A percentile compares a stretch with the other conserved stretches of the same genome.
phyloP scores from a whole-genome alignment of 2,797 vertebrate species.

The Syndactyla subalaris region DNA sequence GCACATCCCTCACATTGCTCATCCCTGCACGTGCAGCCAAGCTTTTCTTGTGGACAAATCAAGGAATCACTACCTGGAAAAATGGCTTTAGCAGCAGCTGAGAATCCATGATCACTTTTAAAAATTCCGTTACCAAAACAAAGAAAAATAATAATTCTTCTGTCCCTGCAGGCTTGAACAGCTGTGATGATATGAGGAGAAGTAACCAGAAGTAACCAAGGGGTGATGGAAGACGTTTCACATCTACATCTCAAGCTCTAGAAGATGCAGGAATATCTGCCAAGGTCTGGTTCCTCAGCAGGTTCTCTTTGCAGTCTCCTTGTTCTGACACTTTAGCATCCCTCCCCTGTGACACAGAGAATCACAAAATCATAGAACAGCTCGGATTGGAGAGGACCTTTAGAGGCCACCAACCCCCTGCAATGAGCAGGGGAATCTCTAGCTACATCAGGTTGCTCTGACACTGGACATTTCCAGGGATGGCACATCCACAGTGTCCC shows the following conservation, averaged over 20 bases:
- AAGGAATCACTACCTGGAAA: not conserved
- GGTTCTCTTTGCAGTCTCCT: not conserved
- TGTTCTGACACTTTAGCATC: not conserved
- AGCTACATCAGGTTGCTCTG: not conserved
- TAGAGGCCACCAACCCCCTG: not conserved
- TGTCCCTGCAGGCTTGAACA: not conserved
- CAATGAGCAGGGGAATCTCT: not conserved
- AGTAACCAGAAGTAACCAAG: not conserved
- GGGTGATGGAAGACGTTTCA: not conserved
- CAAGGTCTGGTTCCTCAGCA: not conserved
- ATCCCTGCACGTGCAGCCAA: not conserved
- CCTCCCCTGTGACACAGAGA: not conserved
- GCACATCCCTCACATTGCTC: accelerated
- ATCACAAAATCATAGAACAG: not conserved
- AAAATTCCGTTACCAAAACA: not conserved
- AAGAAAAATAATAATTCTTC: not conserved
- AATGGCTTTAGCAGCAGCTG: accelerated
- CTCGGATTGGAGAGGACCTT: not conserved
- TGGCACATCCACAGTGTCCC: not conserved
- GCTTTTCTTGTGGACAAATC: not conserved
- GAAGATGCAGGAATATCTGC: not conserved
- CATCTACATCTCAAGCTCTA: not conserved
- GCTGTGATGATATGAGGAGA: not conserved
- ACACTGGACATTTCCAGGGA: not conserved
- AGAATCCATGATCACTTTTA: not conserved